These are phyloP conservation scores for Lithosia quadra DNA, from an alignment of 2,888 invertebrate genomes.

Conservation along the genomic window DNA sequence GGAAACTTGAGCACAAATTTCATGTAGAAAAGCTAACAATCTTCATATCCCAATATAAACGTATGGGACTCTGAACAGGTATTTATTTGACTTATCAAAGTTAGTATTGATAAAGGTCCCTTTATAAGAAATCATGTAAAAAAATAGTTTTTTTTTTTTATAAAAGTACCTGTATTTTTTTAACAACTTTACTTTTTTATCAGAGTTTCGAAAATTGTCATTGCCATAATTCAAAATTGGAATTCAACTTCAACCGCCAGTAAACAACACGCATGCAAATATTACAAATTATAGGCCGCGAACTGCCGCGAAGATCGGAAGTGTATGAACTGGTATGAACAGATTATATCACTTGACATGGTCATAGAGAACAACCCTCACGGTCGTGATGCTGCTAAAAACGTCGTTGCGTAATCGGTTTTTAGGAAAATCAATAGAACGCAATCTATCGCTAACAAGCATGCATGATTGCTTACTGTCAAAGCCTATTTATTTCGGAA, in stretches of 20 bases:
- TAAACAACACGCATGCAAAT: not conserved
- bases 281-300: too few species aligned
- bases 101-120: too few species aligned
- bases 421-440: constrained; percentile 13
- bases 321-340: not conserved
- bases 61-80: too few species aligned
- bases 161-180: too few species aligned
- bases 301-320: not conserved
- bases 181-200: too few species aligned
- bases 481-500: not conserved
- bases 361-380: constrained; percentile 9
- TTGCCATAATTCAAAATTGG: not conserved
- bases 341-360: constrained; percentile 11
- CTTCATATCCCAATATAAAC: too few species aligned
- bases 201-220: too few species aligned
- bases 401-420: not conserved
- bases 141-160: too few species aligned
- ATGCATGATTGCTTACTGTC: constrained; percentile 19
- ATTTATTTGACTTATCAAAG: too few species aligned
- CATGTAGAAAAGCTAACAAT: too few species aligned
- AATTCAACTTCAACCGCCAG: not conserved
- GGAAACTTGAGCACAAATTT: not conserved
- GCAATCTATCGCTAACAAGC: constrained; percentile 20
- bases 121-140: too few species aligned
- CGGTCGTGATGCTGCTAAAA: constrained; percentile 11